Percentiles rank a stretch among this genome's conserved stretches.
phyloP scores from a whole-genome alignment of 2,113 vertebrate genomes.

The Panthera tigris region DNA sequence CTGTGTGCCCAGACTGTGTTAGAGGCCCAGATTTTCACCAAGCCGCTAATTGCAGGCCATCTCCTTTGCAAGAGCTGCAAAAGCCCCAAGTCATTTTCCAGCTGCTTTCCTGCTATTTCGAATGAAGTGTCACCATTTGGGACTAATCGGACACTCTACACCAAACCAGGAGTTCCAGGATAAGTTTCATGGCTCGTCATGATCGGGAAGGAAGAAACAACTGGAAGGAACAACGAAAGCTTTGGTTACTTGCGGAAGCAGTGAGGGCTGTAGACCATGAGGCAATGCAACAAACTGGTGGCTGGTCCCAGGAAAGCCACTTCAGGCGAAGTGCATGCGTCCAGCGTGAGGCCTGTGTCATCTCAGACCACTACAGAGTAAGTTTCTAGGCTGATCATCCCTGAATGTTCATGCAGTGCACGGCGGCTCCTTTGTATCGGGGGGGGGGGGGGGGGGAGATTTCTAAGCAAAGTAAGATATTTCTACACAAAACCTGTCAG shows the following conservation, averaged over 20 bases:
- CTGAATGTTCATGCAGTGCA: not conserved
- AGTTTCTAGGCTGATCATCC: not conserved
- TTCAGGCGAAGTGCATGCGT: not conserved
- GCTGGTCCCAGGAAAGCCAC: not conserved
- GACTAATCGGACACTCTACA: not conserved
- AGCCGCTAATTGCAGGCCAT: not conserved
- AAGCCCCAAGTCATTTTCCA: not conserved
- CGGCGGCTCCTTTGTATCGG: not conserved
- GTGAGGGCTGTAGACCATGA: not conserved
- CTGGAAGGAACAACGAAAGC: not conserved
- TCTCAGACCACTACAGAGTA: slow-evolving; percentile 46
- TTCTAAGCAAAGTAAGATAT: slow-evolving; percentile 29
- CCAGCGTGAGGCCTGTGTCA: not conserved
- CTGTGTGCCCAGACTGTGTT: not conserved
- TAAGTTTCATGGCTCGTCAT: not conserved
- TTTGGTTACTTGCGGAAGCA: not conserved
- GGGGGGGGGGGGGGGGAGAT: not conserved
- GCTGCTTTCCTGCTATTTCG: not conserved
- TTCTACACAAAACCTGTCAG: slow-evolving; percentile 22
- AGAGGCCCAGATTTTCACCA: not conserved
- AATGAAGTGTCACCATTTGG: not conserved
- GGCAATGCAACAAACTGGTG: not conserved
- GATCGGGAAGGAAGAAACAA: not conserved
- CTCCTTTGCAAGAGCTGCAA: not conserved
- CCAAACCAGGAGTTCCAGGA: not conserved